These are phyloP conservation scores for Oreochromis mossambicus DNA, from an alignment of 2,797 vertebrate genomes.

Conservation along the genomic window DNA sequence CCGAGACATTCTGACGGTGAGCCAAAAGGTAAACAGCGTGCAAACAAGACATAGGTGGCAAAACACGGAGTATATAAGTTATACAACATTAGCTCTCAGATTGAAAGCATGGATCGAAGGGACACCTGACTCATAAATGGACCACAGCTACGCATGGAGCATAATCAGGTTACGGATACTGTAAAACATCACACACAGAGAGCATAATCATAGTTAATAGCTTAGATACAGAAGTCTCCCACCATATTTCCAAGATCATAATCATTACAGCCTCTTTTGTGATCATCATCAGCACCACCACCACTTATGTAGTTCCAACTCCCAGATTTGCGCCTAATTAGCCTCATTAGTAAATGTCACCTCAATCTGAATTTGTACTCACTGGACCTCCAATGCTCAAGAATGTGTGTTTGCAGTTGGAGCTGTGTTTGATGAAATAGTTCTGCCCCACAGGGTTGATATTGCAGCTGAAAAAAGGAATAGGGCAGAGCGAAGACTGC, in stretches of 20 bases:
- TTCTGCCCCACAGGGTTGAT: constrained; percentile 39
- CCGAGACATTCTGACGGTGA: constrained; percentile 32
- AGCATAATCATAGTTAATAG: neutral
- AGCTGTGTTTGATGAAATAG: constrained; percentile 28
- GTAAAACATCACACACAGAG: neutral
- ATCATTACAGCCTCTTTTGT: constrained; percentile 30
- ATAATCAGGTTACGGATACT: neutral
- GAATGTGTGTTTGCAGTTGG: constrained; percentile 5
- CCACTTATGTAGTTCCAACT: constrained; percentile 24
- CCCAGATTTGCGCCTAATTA: constrained; percentile 42
- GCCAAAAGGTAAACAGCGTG: constrained; percentile 53
- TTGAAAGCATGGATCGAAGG: constrained; percentile 9
- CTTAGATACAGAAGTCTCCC: neutral
- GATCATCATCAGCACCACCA: constrained; percentile 9
- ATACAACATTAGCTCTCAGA: constrained; percentile 13
- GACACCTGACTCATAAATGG: constrained; percentile 21
- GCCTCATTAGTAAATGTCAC: constrained; percentile 65
- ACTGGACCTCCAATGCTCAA: neutral
- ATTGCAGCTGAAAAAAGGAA: constrained; percentile 20
- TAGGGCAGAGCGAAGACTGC: constrained; percentile 12
- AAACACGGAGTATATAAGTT: constrained; percentile 33
- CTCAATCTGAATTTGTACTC: constrained; percentile 14
- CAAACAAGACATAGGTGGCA: constrained; percentile 17
- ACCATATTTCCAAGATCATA: constrained; percentile 26
- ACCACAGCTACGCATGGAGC: neutral